Conservation (phyloP, 2,797 vertebrate genomes). For the Manis javanica region DNA sequence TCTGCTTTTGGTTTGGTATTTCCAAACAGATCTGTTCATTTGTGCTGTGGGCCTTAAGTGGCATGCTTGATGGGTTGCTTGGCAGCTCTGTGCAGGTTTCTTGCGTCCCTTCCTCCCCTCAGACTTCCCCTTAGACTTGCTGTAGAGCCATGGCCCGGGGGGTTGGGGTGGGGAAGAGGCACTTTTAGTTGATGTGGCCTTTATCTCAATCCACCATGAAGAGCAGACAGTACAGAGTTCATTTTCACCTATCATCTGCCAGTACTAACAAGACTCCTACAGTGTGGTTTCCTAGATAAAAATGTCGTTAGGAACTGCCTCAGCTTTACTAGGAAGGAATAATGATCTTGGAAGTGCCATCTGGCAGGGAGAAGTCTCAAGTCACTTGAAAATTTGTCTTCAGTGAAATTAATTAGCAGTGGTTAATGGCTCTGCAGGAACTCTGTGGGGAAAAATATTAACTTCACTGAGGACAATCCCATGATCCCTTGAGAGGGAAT, state of each 20-base stretch:
- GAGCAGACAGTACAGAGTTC: neutral
- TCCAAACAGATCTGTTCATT: neutral
- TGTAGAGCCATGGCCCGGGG: accelerated
- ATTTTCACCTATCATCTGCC: accelerated
- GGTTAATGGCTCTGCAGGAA: conserved; percentile 20
- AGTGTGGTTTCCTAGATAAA: neutral
- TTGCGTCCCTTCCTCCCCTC: neutral
- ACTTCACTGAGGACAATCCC: neutral
- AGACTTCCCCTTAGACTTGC: neutral
- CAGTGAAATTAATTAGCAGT: conserved; percentile 41
- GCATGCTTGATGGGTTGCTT: too few relatives aligned
- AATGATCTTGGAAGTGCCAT: neutral
- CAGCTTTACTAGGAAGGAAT: neutral
- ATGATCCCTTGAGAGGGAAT: neutral
- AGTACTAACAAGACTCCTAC: neutral
- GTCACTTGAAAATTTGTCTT: conserved; percentile 32
- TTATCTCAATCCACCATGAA: neutral
- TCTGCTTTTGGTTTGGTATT: neutral
- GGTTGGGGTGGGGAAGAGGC: neutral
- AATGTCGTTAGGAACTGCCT: neutral
- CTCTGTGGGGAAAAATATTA: neutral
- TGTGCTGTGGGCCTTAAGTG: accelerated
- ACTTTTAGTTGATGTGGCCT: neutral
- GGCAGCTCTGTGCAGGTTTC: neutral
- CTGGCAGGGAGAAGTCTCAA: conserved; percentile 28